Base-by-base conservation (phyloP, 2,113 vertebrate species). In the Sterrhoptilus dennistouni region DNA sequence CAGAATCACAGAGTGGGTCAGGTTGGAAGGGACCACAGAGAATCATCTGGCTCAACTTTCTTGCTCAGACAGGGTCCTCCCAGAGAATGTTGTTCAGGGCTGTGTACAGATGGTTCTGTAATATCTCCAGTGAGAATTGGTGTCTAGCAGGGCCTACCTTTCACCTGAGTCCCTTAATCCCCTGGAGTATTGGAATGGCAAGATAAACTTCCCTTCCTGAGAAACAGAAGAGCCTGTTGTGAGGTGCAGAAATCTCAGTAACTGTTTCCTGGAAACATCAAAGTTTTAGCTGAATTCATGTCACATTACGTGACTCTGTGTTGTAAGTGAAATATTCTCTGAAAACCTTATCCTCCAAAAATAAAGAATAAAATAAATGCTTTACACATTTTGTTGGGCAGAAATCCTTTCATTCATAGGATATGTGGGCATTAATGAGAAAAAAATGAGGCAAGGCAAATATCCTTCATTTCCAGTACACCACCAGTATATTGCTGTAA, bases 261-360 rank as follows among this genome's bases (percentile, higher is more conserved):
- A 33, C 11, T 14, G 1, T 33, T 80, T 56, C 16, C 18, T 49
- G 17, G n/a, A 70, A 29, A n/a, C 14, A 20, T 15, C 9, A 50
- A 22, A 70, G 1, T 4, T 82, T 75, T 56, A 64, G 1, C 12
- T 83, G 35, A 71, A 14, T 21, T 53, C 47, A 9, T 49, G 9
- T 36, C 4, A 7, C 0, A 0, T 78, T 57, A 40, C 3, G 2
- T 72, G 35, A 27, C 12, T 36, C 14, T 38, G 2, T 49, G 28
- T 14, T 56, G 14, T 22, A 79, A 40, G 2, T 11, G 3, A 91
- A 85, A 71, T 12, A 0, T 54, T n/a, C 12, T 33, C 40, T 79
- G 28, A 86, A 76, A 35, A 49, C 20, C 78, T 75, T 35, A 35
- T 80, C 27, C 27, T 64, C 31, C 9, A 4, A 36, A 19, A 64